Evolutionary conservation across 2,113 vertebrate genomes (phyloP).

Genomic region (Ptychochromis oligacanthus): DNA sequence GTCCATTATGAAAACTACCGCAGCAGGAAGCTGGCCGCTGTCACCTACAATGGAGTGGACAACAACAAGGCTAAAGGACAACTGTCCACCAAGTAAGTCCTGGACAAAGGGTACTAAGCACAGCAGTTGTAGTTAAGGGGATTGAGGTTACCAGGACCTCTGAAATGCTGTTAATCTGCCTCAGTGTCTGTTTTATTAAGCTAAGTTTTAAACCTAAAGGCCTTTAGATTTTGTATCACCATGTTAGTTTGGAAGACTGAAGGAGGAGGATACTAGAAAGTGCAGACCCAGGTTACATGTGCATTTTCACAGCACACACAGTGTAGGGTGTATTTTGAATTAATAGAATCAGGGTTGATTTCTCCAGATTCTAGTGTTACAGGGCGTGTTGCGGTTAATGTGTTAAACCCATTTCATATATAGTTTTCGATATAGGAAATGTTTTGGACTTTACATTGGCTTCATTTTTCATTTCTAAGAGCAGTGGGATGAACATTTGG

Average conservation of each 20-base stretch:
- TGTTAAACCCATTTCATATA: not conserved
- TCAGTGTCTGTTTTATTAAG: accelerated
- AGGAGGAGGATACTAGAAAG: not conserved
- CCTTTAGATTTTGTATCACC: not conserved
- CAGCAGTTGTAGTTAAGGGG: not conserved
- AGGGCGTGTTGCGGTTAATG: not conserved
- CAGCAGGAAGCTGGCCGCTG: slow-evolving; percentile 96
- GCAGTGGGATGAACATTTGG: not conserved
- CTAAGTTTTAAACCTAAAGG: not conserved
- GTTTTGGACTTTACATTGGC: not conserved
- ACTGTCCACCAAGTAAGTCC: slow-evolving; percentile 92
- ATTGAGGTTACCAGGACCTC: not conserved
- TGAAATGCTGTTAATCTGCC: not conserved
- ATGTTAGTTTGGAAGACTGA: not conserved
- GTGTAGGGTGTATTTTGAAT: not conserved
- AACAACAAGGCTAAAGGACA: slow-evolving; percentile 97
- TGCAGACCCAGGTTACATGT: not conserved
- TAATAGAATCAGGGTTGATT: not conserved
- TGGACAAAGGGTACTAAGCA: not conserved
- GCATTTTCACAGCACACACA: not conserved
- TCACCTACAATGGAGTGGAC: slow-evolving; percentile 96
- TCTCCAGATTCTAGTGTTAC: not conserved
- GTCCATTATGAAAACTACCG: slow-evolving; percentile 99
- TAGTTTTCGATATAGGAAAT: not conserved
- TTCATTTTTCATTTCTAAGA: not conserved